Base-by-base conservation (phyloP, 2,888 invertebrate genomes). In the Thelaira solivaga region DNA sequence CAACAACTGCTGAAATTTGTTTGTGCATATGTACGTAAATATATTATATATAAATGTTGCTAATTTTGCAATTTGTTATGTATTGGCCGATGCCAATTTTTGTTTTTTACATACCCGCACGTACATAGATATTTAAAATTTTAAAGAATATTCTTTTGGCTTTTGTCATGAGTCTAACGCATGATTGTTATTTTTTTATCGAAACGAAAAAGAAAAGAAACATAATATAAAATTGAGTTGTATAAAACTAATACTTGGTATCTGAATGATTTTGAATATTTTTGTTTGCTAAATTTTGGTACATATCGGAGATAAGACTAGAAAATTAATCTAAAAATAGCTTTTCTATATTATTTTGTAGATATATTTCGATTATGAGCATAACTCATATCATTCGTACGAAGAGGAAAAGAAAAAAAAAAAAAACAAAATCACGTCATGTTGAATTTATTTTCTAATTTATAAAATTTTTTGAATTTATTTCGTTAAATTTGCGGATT, bases 111-210 rank as follows among this genome's bases (percentile, higher is more conserved):
- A 24, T 51, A 51, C 51, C n/a, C n/a, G n/a, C n/a, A n/a, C n/a
- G 36, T 16, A 36, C 13, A 36, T 36, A 13, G 4, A 5, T 36
- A 39, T 2, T 5, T 39, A 39, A 1, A 7, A n/a, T 39, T 6
- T 39, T 4, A 13, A 34, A 11, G 11, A 31, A 36, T 43, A 41
- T 51, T 36, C 41, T 51, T 29, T 31, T 31, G 22, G 24, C 36
- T 18, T 61, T 61, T 53, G 39, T 11, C 69, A 78, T 78, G 74
- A 68, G 62, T 26, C 22, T 39, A 73, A 77, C 49, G 62, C 80
- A 82, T 83, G 85, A 83, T 82, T 83, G 80, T 83, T 81, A n/a
- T 43, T 13, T 43, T 34, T 29, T 34, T 36, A 18, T 36, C 13
- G 10, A 3, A 62, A 22, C 20, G 2, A 34, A 34, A 34, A 34